phyloP scores from a whole-genome alignment of 2,113 vertebrate species.

The Fregata magnificens region DNA sequence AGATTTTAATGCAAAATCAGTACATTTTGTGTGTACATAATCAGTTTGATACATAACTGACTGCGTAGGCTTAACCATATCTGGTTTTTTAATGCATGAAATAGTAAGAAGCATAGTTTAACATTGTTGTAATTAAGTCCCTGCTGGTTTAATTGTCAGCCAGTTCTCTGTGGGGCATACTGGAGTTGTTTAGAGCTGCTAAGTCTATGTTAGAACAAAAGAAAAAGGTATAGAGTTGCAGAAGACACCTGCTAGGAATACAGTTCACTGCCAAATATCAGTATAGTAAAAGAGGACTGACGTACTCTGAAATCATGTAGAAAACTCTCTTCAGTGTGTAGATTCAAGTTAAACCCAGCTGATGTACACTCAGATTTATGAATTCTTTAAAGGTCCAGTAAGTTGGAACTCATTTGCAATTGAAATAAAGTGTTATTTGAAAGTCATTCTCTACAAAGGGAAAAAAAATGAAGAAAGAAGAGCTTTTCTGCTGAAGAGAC shows the following conservation, averaged over 20 bases:
- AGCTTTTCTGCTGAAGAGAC: conserved; percentile 19
- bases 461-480: not conserved
- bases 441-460: conserved; percentile 10
- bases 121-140: not conserved
- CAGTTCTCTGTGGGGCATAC: not conserved
- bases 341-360: not conserved
- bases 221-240: not conserved
- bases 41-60: not conserved
- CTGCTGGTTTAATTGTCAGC: not conserved
- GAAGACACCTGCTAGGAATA: not conserved
- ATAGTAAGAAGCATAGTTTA: not conserved
- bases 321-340: not conserved
- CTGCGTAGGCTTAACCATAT: not conserved
- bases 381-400: conserved; percentile 19
- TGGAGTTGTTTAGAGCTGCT: not conserved
- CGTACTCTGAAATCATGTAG: not conserved
- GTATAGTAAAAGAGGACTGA: not conserved
- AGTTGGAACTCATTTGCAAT: conserved; percentile 48
- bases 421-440: conserved; percentile 43
- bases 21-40: not conserved
- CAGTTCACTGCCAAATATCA: not conserved
- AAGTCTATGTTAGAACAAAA: not conserved
- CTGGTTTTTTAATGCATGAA: not conserved
- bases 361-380: not conserved
- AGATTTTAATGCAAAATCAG: not conserved